A percentile compares a stretch with the other conserved stretches of the same genome.
phyloP scores from a whole-genome alignment of 2,113 vertebrate genomes.

The Plecturocebus donacophilus region DNA sequence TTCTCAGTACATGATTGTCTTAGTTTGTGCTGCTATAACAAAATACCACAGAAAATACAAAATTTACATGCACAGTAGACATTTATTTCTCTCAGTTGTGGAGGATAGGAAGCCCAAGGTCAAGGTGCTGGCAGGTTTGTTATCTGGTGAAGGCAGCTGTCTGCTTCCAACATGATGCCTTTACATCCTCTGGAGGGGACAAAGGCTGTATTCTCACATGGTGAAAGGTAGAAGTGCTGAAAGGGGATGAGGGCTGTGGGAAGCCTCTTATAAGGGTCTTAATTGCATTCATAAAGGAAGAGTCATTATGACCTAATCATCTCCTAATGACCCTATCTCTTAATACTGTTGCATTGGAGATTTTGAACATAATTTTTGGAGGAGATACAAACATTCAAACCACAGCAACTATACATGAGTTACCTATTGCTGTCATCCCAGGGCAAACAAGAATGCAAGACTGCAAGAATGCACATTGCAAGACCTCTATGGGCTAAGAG shows the following conservation, averaged over 20 bases:
- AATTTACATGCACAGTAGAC: background rate
- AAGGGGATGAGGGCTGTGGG: background rate
- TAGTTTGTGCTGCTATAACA: background rate
- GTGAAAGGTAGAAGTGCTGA: background rate
- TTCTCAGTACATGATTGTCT: background rate
- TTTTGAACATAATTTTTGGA: background rate
- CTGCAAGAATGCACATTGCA: background rate
- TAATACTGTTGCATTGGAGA: background rate
- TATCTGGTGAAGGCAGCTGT: background rate
- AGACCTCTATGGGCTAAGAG: background rate
- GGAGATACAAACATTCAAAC: background rate
- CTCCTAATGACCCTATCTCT: background rate
- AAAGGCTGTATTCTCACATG: background rate
- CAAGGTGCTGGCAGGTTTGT: background rate
- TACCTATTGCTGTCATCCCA: background rate
- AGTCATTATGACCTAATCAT: background rate
- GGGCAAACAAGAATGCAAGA: background rate
- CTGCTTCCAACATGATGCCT: background rate
- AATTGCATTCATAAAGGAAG: background rate
- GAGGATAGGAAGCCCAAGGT: background rate
- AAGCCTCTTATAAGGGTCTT: background rate
- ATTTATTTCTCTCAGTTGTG: background rate
- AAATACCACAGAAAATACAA: background rate
- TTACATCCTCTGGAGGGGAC: background rate
- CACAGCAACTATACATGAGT: background rate